Conservation (phyloP, 30 jellyfish, hydroid and myxozoan genomes). For the Morbakka virulenta region DNA sequence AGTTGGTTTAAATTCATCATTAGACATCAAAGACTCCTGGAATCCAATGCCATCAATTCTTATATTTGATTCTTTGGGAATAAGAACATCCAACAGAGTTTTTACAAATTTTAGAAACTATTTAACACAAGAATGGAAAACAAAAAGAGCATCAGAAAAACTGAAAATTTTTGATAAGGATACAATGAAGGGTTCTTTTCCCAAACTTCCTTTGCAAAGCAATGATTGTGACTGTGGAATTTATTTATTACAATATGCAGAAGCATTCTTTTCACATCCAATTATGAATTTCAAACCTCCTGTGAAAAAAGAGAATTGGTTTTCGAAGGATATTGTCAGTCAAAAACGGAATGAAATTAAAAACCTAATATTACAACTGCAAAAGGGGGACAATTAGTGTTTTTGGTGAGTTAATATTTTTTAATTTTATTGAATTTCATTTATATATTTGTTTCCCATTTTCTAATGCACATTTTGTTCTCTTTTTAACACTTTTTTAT, state of each 20-base stretch:
- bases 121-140: slow-evolving; percentile 79
- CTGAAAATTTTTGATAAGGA: slow-evolving; percentile 56
- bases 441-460: no score
- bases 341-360: slow-evolving; percentile 58
- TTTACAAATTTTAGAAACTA: slow-evolving; percentile 75
- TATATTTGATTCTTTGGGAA: slow-evolving; percentile 79
- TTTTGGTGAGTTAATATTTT: no score
- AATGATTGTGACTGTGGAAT: slow-evolving; percentile 97
- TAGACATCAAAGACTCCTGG: neutral
- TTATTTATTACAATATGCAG: slow-evolving; percentile 85
- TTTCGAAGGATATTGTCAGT: slow-evolving; percentile 51
- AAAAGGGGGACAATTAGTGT: no score
- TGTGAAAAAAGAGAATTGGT: slow-evolving; percentile 69
- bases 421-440: no score
- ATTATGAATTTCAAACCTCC: slow-evolving; percentile 58
- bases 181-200: slow-evolving; percentile 79
- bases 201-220: slow-evolving; percentile 84
- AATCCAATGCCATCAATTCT: slow-evolving; percentile 75
- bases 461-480: no score
- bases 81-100: slow-evolving; percentile 79
- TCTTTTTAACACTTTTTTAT: no score
- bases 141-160: slow-evolving; percentile 44
- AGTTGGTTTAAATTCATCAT: neutral
- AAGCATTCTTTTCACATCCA: slow-evolving; percentile 70
- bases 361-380: slow-evolving; percentile 21